Conservation (phyloP, 2,113 vertebrate genomes). For the Gila orcuttii region DNA sequence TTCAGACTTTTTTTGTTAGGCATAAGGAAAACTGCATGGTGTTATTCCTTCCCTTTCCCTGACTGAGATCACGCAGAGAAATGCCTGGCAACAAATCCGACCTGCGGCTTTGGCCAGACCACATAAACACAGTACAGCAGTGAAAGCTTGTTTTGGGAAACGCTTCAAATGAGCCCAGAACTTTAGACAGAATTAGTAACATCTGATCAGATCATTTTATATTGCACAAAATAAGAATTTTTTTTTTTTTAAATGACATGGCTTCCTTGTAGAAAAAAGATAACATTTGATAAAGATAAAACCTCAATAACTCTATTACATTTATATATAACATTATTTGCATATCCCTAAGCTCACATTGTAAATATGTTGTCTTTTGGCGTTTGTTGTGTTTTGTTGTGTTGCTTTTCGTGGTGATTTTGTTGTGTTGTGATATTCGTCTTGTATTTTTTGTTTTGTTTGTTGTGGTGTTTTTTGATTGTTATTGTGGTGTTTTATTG, state of each 20-base stretch:
- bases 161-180: not conserved
- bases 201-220: not conserved
- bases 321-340: not conserved
- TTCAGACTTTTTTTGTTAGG: conserved; percentile 40
- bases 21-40: conserved; percentile 42
- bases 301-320: not conserved
- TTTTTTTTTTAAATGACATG: not conserved
- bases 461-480: no score
- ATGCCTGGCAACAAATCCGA: conserved; percentile 26
- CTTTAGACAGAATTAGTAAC: not conserved
- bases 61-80: conserved; percentile 25
- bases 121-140: conserved; percentile 10
- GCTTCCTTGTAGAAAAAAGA: no score
- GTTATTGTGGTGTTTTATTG: not conserved
- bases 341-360: not conserved
- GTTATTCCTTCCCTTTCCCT: conserved; percentile 41
- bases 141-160: not conserved
- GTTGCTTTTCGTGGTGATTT: not conserved
- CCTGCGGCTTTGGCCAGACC: not conserved
- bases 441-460: not conserved
- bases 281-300: not conserved
- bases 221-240: not conserved
- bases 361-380: not conserved
- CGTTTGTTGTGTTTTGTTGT: not conserved
- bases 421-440: not conserved